Percentiles rank a stretch among this genome's conserved stretches.
These are phyloP conservation scores for Dinomys branickii DNA, from an alignment of 2,113 vertebrate genomes.

Conservation along the genomic window DNA sequence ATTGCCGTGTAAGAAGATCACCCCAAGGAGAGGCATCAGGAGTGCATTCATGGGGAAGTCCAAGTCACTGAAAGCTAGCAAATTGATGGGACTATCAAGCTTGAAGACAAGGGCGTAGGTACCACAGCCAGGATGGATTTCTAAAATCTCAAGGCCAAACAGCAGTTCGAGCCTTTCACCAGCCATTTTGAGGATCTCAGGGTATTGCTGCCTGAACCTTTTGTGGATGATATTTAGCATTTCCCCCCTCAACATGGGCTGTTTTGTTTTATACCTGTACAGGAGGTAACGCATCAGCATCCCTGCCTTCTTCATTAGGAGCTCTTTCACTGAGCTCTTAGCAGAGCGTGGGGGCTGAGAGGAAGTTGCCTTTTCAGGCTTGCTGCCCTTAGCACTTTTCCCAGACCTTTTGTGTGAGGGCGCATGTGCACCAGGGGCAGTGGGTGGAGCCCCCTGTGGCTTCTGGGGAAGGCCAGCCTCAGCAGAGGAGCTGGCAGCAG, in stretches of 20 bases:
- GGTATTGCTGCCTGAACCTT: constrained; percentile 2
- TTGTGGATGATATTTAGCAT: constrained; percentile 9
- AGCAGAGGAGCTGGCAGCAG: not conserved
- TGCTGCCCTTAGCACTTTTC: not conserved
- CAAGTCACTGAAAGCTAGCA: fast-evolving
- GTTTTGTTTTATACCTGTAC: not conserved
- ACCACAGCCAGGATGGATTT: not conserved
- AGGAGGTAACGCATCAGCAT: constrained; percentile 45
- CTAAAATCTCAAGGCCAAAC: constrained; percentile 50
- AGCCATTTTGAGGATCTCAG: constrained; percentile 40
- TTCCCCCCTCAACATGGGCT: not conserved
- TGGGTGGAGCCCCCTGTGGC: not conserved
- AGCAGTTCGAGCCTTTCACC: not conserved
- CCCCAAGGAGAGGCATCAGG: constrained; percentile 42
- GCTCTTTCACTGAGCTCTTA: not conserved
- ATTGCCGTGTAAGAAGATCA: constrained; percentile 57
- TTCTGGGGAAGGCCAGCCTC: not conserved
- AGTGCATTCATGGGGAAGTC: not conserved
- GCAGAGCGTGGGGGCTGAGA: not conserved
- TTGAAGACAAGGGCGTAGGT: constrained; percentile 11
- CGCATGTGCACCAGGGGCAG: too few species aligned
- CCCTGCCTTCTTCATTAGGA: not conserved
- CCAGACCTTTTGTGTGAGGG: not conserved
- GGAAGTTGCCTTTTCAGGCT: not conserved
- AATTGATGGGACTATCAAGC: fast-evolving